phyloP scores from a whole-genome alignment of 2,113 vertebrate species.

The Octodon degus region DNA sequence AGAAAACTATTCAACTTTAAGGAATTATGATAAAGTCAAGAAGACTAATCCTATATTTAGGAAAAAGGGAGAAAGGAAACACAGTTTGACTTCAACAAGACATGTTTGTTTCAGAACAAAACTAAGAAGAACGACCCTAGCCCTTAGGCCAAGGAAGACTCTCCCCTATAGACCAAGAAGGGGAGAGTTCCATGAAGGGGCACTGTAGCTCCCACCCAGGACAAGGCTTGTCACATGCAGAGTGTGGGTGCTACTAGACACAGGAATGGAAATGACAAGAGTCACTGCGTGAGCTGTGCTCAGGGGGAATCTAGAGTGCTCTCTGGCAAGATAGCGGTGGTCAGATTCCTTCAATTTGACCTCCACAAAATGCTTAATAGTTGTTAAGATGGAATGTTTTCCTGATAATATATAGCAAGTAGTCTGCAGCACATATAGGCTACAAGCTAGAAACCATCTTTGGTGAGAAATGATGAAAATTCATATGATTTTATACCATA shows the following conservation, averaged over 20 bases:
- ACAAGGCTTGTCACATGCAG: not conserved
- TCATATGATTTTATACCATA: not conserved
- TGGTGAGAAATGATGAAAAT: slow-evolving; percentile 20
- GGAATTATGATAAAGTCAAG: not conserved
- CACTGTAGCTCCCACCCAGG: not conserved
- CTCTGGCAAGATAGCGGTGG: not conserved
- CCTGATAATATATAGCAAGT: not conserved
- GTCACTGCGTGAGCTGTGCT: not conserved
- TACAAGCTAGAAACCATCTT: not conserved
- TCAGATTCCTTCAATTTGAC: not conserved
- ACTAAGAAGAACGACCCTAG: not conserved
- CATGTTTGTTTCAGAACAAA: not conserved
- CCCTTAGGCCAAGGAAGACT: not conserved
- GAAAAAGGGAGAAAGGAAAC: not conserved
- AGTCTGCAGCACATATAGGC: not conserved
- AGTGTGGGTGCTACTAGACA: not conserved
- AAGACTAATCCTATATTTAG: not conserved
- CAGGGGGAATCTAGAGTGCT: not conserved
- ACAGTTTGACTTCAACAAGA: not conserved
- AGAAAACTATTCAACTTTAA: not conserved
- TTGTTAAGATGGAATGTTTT: not conserved
- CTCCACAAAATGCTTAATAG: not conserved
- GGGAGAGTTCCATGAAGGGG: not conserved
- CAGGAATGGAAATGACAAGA: not conserved
- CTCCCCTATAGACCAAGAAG: not conserved